These are phyloP conservation scores for Pithys albifrons DNA, from an alignment of 2,113 vertebrate species.

Conservation along the genomic window DNA sequence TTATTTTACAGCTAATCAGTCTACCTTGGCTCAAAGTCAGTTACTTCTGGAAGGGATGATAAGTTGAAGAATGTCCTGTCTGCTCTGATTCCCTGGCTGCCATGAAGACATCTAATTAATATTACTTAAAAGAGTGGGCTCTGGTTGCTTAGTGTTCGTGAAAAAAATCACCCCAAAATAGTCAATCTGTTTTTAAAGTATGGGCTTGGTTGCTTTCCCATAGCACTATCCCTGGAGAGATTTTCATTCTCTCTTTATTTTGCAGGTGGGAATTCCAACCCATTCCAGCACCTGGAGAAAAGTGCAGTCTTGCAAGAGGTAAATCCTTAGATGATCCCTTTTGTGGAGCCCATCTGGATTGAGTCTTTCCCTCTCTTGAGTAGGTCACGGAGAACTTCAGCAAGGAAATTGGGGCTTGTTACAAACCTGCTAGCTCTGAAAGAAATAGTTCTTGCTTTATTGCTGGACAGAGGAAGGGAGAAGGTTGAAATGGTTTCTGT, in stretches of 20 bases:
- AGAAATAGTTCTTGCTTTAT: neutral
- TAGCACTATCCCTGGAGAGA: neutral
- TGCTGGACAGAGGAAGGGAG: neutral
- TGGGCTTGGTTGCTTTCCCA: neutral
- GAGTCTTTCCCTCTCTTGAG: neutral
- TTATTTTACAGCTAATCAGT: neutral
- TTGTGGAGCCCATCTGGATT: neutral
- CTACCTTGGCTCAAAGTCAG: neutral
- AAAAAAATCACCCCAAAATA: neutral
- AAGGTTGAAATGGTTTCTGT: neutral
- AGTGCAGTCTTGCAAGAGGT: slow-evolving; percentile 84
- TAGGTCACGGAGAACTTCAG: neutral
- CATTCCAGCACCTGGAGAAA: slow-evolving; percentile 84
- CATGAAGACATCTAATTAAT: neutral
- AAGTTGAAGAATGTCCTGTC: neutral
- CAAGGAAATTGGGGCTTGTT: neutral
- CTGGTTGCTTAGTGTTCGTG: neutral
- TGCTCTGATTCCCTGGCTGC: neutral
- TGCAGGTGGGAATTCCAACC: slow-evolving; percentile 80
- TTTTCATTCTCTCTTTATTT: neutral
- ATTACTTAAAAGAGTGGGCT: neutral
- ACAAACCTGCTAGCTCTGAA: neutral
- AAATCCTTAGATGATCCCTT: neutral
- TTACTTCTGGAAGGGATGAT: neutral
- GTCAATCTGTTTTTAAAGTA: neutral